phyloP scores from a whole-genome alignment of 2,797 vertebrate genomes.

The Molossus molossus region DNA sequence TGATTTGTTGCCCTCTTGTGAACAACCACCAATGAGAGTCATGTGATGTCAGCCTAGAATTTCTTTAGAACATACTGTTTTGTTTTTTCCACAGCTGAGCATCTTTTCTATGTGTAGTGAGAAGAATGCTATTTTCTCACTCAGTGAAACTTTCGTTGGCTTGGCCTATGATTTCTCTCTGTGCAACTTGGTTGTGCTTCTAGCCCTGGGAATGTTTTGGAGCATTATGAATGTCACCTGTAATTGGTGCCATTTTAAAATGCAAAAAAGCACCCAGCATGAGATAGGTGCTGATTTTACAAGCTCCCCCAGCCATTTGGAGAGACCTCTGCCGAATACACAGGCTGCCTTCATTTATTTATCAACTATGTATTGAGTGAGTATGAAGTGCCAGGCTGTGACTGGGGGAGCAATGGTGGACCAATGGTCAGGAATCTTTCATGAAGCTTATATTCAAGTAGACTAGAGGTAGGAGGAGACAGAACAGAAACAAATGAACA shows the following conservation, averaged over 20 bases:
- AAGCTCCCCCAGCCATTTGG: not conserved
- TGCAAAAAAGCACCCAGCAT: not conserved
- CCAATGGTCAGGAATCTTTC: not conserved
- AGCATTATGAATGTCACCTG: constrained; percentile 38
- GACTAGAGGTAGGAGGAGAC: not conserved
- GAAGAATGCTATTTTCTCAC: constrained; percentile 31
- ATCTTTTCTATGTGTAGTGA: constrained; percentile 4
- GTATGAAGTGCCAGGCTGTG: not conserved
- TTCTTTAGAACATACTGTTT: not conserved
- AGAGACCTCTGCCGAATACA: not conserved
- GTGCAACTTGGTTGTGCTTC: constrained; percentile 46
- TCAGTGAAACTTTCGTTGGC: constrained; percentile 29
- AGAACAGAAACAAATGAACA: not conserved
- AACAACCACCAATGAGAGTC: not conserved
- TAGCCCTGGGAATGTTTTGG: constrained; percentile 32
- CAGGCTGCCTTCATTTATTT: not conserved
- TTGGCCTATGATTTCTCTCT: constrained; percentile 3
- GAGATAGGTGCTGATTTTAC: not conserved
- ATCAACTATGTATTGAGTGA: not conserved
- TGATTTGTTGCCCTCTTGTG: not conserved
- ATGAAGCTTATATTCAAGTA: constrained; percentile 21
- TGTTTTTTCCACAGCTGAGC: not conserved
- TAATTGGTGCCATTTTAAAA: constrained; percentile 55
- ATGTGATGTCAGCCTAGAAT: not conserved
- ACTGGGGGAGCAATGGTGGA: not conserved